Evolutionary conservation across 2,888 invertebrate species (phyloP), one percentile per base, ranked within the genome.

Genomic region (Polyommatus icarus): DNA sequence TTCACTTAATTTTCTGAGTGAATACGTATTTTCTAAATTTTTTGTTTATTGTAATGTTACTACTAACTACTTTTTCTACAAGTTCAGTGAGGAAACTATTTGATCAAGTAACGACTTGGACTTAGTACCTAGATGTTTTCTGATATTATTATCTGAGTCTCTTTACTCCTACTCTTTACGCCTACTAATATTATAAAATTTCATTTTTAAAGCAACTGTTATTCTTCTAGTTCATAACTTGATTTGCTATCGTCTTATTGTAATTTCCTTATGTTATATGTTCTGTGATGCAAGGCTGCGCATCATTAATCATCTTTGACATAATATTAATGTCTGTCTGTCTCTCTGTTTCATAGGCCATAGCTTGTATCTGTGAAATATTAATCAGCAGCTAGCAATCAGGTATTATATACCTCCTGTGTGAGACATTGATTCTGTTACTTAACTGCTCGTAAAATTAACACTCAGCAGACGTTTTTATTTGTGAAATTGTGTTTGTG

Each of bases 141-240:
- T 40, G 40, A 40, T 40, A 40, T 40, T 10, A 8, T 40, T 10
- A 10, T 40, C 40, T 10, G 8, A 40, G 40, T 40, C 10, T 10
- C 40, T 10, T 40, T 10, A 40, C 40, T 40, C 10, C 1, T 40
- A n/a, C 10, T 10, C 40, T 10, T 40, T 10, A 40, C 40, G 10
- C 10, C 1, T 40, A 36, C 36, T 6, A 36, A 36, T 36, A 36
- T 36, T 36, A 36, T 36, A 36, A 36, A 4, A 24, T 29, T 29
- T 29, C 4, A 12, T 67, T 29, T 0, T 29, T 61, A 24, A 24
- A 61, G 12, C 20, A 61, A n/a, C n/a, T n/a, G 5, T 29, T 46
- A 84, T 50, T 75, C 54, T 75, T 75, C 29, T 18, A 46, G 12
- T 29, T 75, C 24, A 29, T 54, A 75, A 75, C 75, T 54, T 18